Base-by-base conservation (phyloP, 1,140 invertebrate species). In the Cepaea nemoralis region DNA sequence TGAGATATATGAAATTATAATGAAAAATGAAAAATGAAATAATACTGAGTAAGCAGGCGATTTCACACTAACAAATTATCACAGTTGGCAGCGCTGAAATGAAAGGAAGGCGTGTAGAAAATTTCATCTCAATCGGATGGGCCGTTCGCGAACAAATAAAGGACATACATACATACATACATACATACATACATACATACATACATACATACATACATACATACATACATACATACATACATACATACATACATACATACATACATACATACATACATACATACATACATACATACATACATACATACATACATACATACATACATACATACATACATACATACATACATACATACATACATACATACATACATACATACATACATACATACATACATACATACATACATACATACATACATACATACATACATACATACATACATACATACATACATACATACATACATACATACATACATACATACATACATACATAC, bases 171-270 rank as follows among this genome's bases (percentile, higher is more conserved):
- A n/a, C n/a, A n/a, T n/a, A n/a, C n/a, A n/a, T 55, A 55, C 50
- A 55, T 55, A 55, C 50, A 55, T 55, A 55, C 50, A 55, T 55
- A 55, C 50, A 55, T 55, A 55, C 50, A 55, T 55, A 55, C 50
- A 55, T 55, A 55, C 50, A 55, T 55, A 55, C 50, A 55, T 55
- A 55, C 50, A 55, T 55, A 55, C 50, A 55, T 55, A 55, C 50
- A 55, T 55, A 55, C 50, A 55, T 55, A 55, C 50, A 55, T 55
- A 55, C 50, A 55, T 55, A 55, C 50, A 55, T 55, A 55, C 50
- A 55, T 55, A 55, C 50, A 55, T 55, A 55, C 50, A 55, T 55
- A 55, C 50, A 55, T 55, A 55, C 50, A 55, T 55, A 55, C 50
- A 55, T 55, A 55, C 50, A 55, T 55, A 55, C 50, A 55, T 55